Percentiles rank a stretch among this genome's conserved stretches.
phyloP scores from a whole-genome alignment of 2,888 invertebrate species.

The Enchytraeus crypticus region DNA sequence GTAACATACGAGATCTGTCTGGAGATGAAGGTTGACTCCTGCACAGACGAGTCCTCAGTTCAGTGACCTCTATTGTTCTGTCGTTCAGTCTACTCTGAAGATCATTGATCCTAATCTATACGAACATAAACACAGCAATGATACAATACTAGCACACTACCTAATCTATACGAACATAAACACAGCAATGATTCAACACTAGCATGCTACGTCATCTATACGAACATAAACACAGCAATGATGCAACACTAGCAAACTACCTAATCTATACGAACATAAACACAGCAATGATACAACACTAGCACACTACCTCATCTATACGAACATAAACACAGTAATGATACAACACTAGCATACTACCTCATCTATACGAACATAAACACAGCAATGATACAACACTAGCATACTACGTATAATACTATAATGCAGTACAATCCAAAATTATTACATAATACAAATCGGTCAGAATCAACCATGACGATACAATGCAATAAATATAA shows the following conservation, averaged over 20 bases:
- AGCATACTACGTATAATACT: no score
- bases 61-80: conserved; percentile 43
- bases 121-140: background rate
- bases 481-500: no score
- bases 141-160: background rate
- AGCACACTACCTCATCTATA: background rate
- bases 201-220: background rate
- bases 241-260: background rate
- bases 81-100: conserved; percentile 40
- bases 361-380: no score
- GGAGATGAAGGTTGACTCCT: conserved; percentile 28
- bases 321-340: no score
- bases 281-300: background rate
- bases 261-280: background rate
- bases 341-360: no score
- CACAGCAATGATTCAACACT: background rate
- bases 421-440: no score
- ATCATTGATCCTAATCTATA: conserved; percentile 39
- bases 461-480: no score
- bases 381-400: no score
- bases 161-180: background rate
- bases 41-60: conserved; percentile 26
- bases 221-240: background rate
- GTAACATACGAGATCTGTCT: conserved; percentile 37
- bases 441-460: no score